A percentile compares a stretch with the other conserved stretches of the same genome.
Conservation (phyloP, 2,113 vertebrate species). For the Psettodes erumei region DNA sequence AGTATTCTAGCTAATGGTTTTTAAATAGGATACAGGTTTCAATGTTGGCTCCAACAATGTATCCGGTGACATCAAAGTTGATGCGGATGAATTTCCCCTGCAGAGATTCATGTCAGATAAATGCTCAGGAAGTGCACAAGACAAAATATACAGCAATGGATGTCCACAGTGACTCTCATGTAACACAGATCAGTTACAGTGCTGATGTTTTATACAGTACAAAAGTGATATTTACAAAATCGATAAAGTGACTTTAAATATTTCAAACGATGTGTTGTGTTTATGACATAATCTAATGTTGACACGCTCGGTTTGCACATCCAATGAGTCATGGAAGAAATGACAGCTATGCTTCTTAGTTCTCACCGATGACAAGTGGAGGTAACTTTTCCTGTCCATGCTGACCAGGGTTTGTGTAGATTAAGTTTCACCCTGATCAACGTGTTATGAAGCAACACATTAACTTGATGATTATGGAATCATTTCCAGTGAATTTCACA, state of each 20-base stretch:
- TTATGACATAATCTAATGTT: neutral
- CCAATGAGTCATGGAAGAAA: neutral
- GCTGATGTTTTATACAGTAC: too few relatives aligned
- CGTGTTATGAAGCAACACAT: neutral
- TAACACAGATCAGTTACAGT: neutral
- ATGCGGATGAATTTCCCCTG: constrained; percentile 99
- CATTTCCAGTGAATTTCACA: neutral
- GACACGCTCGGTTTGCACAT: neutral
- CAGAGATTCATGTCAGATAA: constrained; percentile 44
- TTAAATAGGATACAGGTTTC: constrained; percentile 95
- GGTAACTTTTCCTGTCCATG: neutral
- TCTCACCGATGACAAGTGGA: neutral
- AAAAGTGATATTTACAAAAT: too few relatives aligned
- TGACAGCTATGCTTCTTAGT: neutral
- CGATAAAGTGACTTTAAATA: too few relatives aligned
- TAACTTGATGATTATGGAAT: neutral
- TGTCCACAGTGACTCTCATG: neutral
- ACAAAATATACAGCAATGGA: neutral
- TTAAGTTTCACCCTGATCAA: neutral
- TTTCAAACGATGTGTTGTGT: too few relatives aligned
- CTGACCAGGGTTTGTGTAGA: neutral
- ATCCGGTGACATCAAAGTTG: constrained; percentile 98
- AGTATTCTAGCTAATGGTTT: neutral
- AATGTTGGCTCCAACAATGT: constrained; percentile 98
- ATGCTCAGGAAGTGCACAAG: constrained; percentile 25